Base-by-base conservation (phyloP, 2,888 invertebrate genomes). In the Holacanthella duospinosa region DNA sequence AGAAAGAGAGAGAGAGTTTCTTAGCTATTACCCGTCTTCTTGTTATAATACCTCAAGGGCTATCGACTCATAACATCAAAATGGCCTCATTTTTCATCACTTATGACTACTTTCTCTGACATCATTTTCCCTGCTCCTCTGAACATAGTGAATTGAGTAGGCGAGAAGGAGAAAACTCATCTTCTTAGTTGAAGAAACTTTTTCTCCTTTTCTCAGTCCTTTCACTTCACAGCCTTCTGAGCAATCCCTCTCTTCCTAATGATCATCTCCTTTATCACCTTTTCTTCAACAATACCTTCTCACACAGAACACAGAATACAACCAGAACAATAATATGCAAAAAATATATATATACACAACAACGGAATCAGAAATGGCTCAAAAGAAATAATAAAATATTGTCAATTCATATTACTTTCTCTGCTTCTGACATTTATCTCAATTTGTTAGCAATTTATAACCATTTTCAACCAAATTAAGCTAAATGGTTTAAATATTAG, bases 1-100 rank as follows among this genome's bases (percentile, higher is more conserved):
- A 21, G 48, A 48, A 21, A 16, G 16, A 12, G 36, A 16, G 21
- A 48, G 48, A 48, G n/a, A 48, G 48, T 48, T 21, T 21, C 21
- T 48, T 21, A n/a, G n/a, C 48, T 48, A 48, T 48, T 48, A 36
- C n/a, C n/a, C n/a, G n/a, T n/a, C n/a, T n/a, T n/a, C n/a, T 36
- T 6, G 36, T 36, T 36, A 6, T 16, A 9, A 9, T 21, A 48
- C 48, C 48, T 48, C 21, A 48, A 57, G 57, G 57, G 57, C 57
- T 57, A 57, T 57, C 57, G 57, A 57, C 57, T 27, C 57, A n/a
- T 19, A 21, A 57, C 57, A 57, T 57, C 57, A 57, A 57, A 57
- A 57, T 57, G 57, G 57, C 57, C 57, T 57, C 57, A 57, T 57
- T 57, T 57, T 28, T 57, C 57, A 57, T 57, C 29, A 57, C 57